These are phyloP conservation scores for Theretra japonica DNA, from an alignment of 2,888 invertebrate genomes.

Conservation along the genomic window DNA sequence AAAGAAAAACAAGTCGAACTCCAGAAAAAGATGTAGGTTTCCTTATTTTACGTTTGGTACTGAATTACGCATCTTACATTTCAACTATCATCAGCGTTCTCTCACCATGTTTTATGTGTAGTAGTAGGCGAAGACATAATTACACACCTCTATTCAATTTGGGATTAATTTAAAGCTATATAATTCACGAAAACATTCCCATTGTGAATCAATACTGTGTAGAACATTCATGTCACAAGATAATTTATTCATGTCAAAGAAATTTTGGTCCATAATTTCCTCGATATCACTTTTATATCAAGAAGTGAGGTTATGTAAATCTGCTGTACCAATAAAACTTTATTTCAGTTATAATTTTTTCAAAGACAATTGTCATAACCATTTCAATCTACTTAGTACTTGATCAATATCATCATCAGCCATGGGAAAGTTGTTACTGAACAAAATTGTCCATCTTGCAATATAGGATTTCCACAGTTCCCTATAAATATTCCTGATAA, in stretches of 20 bases:
- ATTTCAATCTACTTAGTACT: neutral
- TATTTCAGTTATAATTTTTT: neutral
- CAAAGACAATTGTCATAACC: neutral
- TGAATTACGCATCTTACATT: neutral
- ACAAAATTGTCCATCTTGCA: too few relatives aligned
- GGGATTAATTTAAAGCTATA: too few relatives aligned
- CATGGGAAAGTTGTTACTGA: too few relatives aligned
- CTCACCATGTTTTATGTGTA: neutral
- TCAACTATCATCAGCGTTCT: neutral
- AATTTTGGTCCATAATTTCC: neutral
- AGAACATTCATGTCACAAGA: neutral
- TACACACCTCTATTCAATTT: too few relatives aligned
- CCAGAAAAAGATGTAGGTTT: constrained; percentile 97
- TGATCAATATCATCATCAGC: neutral
- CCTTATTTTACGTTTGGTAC: constrained; percentile 28
- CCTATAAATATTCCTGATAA: too few relatives aligned
- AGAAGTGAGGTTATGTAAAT: constrained; percentile 21
- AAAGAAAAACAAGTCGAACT: constrained; percentile 99
- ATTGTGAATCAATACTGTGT: neutral
- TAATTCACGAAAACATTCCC: neutral
- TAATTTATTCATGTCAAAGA: neutral
- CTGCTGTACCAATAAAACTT: too few relatives aligned
- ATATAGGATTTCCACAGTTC: too few relatives aligned
- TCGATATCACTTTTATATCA: neutral
- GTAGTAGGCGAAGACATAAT: too few relatives aligned